Evolutionary conservation across 92 coral and sea anemone genomes (phyloP), one percentile per base, ranked within the genome.

Genomic region (Zoanthus solanderi): DNA sequence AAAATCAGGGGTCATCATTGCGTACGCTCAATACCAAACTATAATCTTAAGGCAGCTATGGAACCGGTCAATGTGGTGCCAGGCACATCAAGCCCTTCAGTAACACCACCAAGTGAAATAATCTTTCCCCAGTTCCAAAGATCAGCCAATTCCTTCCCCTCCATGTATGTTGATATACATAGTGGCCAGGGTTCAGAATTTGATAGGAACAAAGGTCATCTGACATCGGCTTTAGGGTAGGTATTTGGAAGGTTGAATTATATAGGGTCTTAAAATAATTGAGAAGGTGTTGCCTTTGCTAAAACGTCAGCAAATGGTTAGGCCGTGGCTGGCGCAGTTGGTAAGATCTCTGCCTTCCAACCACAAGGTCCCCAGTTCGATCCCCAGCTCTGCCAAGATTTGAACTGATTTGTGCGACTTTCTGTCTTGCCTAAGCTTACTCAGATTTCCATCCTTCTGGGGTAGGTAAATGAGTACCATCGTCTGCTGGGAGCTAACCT

Each of bases 31-130:
- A 96, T 96, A 32, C 99, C 99, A 23, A 90, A 88, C 83, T 63
- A 92, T 66, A 88, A 92, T 72, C 90, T 93, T 9, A 91, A 96
- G 15, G 97, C 91, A 44, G 87, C 92, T 30, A 88, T 96, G 91
- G 99, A 96, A 84, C 99, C 99, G 10, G 99, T 96, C 3, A 92
- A 91, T 60, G 56, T 95, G 10, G 94, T 95, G n/a, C 89, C 94
- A 9, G 89, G 92, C 75, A 85, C 92, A 0, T 94, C 93, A 2
- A 84, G 93, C 65, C 94, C 98, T 48, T 63, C 84, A 7, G 90
- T 75, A 18, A 91, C 96, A 0, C 94, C 94, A 72, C 69, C 77
- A 7, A 87, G 83, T n/a, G 80, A 83, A 50, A 16, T 75, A 2
- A 29, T 65, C 18, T 71, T 46, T 30, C 84, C 63, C 8, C 84